Base-by-base conservation (phyloP, 1,140 invertebrate species). In the Lordiphosa collinella region DNA sequence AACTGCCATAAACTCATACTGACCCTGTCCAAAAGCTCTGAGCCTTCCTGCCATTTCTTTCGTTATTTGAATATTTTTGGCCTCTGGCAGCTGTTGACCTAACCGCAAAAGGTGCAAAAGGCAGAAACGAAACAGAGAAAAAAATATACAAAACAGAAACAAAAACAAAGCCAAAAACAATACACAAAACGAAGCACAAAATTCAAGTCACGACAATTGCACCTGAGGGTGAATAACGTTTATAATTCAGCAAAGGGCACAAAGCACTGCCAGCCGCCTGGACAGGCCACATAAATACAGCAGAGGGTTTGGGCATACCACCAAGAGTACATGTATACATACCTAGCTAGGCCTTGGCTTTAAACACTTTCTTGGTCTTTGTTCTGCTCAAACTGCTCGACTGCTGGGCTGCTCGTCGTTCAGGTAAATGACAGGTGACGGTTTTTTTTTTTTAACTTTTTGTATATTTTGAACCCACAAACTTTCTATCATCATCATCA, bases 141-240 rank as follows among this genome's bases (percentile, higher is more conserved):
- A 40, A 18, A 41, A 47, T 34, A 12, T 14, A 31, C 35, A 59
- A 18, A 34, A 47, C 22, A 22, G 13, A 47, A 59, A 38, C 6
- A 46, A 68, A 63, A 49, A 10, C 53, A 25, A 16, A 47, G 50
- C 4, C 47, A 62, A 37, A 31, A 40, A n/a, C 32, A 47, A 36
- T n/a, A n/a, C n/a, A n/a, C n/a, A 25, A 16, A 47, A 53, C 22
- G 48, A 68, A 38, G 32, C 55, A n/a, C 32, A 47, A 36, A 75
- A 75, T 74, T 74, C 64, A 70, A 75, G 64, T 74, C 65, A 75
- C 71, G 71, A 64, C 53, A 74, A 63, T 75, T 70, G 68, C 25
- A 57, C 63, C 70, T 62, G 63, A 50, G 70, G 67, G 64, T 53
- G 31, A 69, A 58, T 52, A 44, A 53, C 58, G 63, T 63, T 74